Conservation (phyloP, 1,140 invertebrate species). For the Rhysida immarginata region DNA sequence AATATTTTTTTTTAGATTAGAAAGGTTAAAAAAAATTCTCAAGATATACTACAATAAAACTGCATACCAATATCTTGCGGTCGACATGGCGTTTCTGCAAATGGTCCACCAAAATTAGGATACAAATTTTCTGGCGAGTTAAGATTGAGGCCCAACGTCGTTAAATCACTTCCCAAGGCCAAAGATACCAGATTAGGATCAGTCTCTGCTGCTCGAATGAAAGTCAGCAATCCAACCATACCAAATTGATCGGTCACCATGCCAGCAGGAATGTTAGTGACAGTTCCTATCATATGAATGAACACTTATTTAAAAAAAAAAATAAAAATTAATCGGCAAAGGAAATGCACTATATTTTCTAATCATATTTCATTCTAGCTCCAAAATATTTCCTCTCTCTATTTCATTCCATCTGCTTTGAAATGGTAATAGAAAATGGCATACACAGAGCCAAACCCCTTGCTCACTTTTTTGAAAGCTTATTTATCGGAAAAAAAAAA, state of each 20-base stretch:
- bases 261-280: slow-evolving; percentile 91
- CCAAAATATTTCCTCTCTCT: no score
- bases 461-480: no score
- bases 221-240: slow-evolving; percentile 92
- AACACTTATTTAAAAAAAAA: no score
- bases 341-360: no score
- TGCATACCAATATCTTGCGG: slow-evolving; percentile 73
- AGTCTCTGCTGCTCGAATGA: slow-evolving; percentile 91
- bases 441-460: no score
- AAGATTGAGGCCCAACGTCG: slow-evolving; percentile 90
- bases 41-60: neutral
- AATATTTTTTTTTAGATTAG: no score
- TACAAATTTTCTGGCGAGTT: slow-evolving; percentile 94
- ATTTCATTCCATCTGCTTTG: no score
- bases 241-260: slow-evolving; percentile 99
- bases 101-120: slow-evolving; percentile 93
- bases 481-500: no score
- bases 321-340: no score
- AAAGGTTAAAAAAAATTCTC: slow-evolving; percentile 3
- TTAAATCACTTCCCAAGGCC: slow-evolving; percentile 91
- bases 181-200: slow-evolving; percentile 89
- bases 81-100: slow-evolving; percentile 91
- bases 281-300: slow-evolving; percentile 62
- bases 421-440: no score
- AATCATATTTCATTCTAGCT: no score